Base-by-base conservation (phyloP, 2,113 vertebrate species). In the Passerina amoena region DNA sequence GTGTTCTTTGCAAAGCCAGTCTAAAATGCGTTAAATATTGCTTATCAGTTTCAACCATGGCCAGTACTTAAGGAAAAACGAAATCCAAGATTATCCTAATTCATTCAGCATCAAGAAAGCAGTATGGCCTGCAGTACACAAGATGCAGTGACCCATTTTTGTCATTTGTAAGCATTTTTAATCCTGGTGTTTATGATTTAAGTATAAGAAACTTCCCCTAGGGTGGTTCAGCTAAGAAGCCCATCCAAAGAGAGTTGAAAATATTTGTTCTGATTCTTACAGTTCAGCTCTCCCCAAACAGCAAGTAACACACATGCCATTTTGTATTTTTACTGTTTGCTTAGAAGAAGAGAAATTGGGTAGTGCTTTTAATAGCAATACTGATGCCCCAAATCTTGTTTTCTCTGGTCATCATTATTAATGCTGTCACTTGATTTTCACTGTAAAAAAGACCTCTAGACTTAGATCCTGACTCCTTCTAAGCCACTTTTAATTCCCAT, bases 91-190 rank as follows among this genome's bases (percentile, higher is more conserved):
- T 96, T 96, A 95, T 96, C 82, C 79, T 95, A 73, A 93, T 94
- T 95, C 85, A 92, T 93, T 94, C 75, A 78, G 68, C 60, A 75
- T 83, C 68, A 71, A 90, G 75, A 92, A 95, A 90, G 82, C 75
- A 77, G 51, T 38, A 86, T 90, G 88, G 75, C 93, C 87, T 94
- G 92, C 79, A 95, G 90, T 88, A 90, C 92, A 93, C 79, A 94
- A 96, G 93, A 97, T 96, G 94, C 79, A 90, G 85, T 93, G 95
- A 96, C 93, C 96, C 71, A 95, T 93, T 97, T 96, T 96, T 96
- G 94, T 97, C 90, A 93, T 96, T 96, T 95, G 82, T 88, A 90
- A 94, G 85, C 79, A 94, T 94, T 96, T 95, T 94, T 95, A 97
- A 95, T 96, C 96, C 85, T 94, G 79, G 82, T 97, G 88, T 96